Evolutionary conservation across 2,888 invertebrate species (phyloP), one percentile per base, ranked within the genome.

Genomic region (Temnothorax unifasciatus): DNA sequence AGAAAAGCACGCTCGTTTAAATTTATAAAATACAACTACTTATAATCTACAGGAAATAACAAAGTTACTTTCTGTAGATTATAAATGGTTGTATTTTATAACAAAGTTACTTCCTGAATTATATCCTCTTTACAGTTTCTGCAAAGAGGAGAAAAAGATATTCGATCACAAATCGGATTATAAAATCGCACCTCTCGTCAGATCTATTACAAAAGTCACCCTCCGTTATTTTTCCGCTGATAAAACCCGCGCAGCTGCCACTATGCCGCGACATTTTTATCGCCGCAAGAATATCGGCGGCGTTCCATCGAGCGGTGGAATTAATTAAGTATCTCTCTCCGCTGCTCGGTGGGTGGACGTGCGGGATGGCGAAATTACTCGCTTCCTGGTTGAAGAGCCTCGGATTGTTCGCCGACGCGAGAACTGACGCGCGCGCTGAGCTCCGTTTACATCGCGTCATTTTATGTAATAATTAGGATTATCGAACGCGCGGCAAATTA

Each of bases 361-460:
- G 57, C 59, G 86, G 89, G 92, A 92, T 91, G 90, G 91, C 88
- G 84, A 92, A 93, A 94, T 94, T 93, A 91, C 93, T 92, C 86
- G 90, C 92, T 93, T 93, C 93, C 93, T 93, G 93, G 92, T 93
- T 92, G 92, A 93, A 92, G 92, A 92, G 91, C 89, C 90, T 90
- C 91, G 82, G 88, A 86, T 88, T 85, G 89, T 89, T 86, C 88
- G 84, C 83, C 82, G 71, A 81, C 82, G 82, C 81, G 85, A 84
- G 79, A 66, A 68, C 63, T 73, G 59, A 29, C 71, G 81, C 82
- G 81, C 82, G 84, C 82, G 44, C 47, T 66, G 66, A 82, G 59
- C 79, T 73, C 59, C 73, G 59, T 38, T 64, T 81, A 73, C 79
- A 73, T 21, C 79, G 59, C 59, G 59, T 73, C 79, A 61, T 81